These are phyloP conservation scores for Fukomys damarensis DNA, from an alignment of 2,113 vertebrate genomes.

Conservation along the genomic window DNA sequence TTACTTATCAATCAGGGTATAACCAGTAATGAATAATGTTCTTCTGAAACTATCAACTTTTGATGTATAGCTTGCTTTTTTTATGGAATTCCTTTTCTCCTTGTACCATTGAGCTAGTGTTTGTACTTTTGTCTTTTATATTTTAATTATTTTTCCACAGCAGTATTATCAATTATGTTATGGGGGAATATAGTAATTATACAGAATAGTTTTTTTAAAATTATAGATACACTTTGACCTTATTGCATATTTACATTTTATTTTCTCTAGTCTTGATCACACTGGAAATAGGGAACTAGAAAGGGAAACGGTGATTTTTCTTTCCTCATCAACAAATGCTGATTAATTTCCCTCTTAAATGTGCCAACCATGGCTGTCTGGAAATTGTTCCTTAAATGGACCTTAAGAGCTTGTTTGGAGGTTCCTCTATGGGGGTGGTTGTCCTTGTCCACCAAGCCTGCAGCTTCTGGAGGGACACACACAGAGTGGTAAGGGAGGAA, in stretches of 20 bases:
- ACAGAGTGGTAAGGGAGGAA: too few species aligned
- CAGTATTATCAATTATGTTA: neutral
- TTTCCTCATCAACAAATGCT: neutral
- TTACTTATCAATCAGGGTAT: neutral
- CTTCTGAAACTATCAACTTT: neutral
- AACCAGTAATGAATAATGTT: neutral
- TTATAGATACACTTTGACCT: neutral
- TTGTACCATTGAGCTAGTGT: neutral
- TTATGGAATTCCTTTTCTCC: neutral
- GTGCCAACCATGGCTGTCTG: neutral
- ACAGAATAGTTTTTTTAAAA: neutral
- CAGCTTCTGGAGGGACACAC: too few species aligned
- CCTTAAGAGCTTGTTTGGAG: too few species aligned
- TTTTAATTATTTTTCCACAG: neutral
- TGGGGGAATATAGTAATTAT: neutral
- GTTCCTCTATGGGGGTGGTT: too few species aligned
- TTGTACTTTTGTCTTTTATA: slow-evolving; percentile 31
- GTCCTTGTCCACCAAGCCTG: too few species aligned
- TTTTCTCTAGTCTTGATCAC: slow-evolving; percentile 1
- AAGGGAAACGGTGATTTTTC: neutral
- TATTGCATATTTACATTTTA: neutral
- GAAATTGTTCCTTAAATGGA: slow-evolving; percentile 9
- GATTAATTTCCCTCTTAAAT: neutral
- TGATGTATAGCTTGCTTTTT: neutral
- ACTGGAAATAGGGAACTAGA: neutral